Evolutionary conservation across 2,113 vertebrate species (phyloP).

Genomic region (Coryphaenoides rupestris): DNA sequence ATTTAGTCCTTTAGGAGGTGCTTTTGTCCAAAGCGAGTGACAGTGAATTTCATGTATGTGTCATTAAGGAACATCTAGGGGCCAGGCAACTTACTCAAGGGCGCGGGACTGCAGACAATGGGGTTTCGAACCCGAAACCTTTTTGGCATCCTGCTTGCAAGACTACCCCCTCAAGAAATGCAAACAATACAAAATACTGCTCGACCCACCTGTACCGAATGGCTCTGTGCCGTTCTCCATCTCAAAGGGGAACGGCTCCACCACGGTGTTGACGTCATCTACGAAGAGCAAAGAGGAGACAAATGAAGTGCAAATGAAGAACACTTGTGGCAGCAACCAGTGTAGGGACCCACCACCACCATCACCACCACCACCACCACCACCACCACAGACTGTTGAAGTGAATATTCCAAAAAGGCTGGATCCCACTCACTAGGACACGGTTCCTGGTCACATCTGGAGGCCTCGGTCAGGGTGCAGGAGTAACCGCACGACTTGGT

Average conservation of each 20-base stretch:
- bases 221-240: conserved; percentile 78
- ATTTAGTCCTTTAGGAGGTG: too few species aligned
- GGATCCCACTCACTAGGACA: conserved; percentile 77
- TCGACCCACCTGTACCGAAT: conserved; percentile 79
- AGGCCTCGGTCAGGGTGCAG: conserved; percentile 82
- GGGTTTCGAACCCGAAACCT: too few species aligned
- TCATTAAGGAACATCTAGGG: too few species aligned
- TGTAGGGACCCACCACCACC: not conserved
- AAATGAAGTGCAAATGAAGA: not conserved
- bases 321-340: too few species aligned
- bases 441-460: conserved; percentile 74
- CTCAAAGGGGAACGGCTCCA: conserved; percentile 70
- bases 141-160: too few species aligned
- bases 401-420: not conserved
- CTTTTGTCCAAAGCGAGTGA: too few species aligned
- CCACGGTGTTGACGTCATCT: conserved; percentile 71
- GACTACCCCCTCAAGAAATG: too few species aligned
- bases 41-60: too few species aligned
- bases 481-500: conserved; percentile 82
- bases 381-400: not conserved
- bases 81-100: too few species aligned
- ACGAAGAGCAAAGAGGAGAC: not conserved
- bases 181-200: not conserved
- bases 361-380: too few species aligned
- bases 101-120: too few species aligned